These are phyloP conservation scores for Pimpla rufipes DNA, from an alignment of 2,888 invertebrate genomes.

Conservation along the genomic window DNA sequence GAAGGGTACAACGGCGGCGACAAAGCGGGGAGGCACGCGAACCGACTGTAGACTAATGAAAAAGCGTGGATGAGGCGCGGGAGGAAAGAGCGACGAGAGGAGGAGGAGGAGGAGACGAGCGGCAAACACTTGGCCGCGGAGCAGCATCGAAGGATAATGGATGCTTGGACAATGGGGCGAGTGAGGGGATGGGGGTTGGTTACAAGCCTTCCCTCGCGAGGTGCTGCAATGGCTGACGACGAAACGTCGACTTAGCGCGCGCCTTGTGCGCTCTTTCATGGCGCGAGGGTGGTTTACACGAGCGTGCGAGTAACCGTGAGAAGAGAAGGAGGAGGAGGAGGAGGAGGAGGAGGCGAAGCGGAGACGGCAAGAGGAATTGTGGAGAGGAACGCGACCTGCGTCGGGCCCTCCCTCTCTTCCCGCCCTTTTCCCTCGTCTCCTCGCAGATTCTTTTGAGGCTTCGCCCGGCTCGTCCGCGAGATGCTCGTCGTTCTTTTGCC, in stretches of 20 bases:
- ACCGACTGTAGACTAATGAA: conserved; percentile 7
- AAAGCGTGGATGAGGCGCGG: conserved; percentile 1
- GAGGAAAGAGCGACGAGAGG: conserved; percentile 13
- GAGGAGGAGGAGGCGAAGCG: neutral
- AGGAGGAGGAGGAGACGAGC: conserved; percentile 48
- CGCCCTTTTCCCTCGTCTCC: conserved; percentile 33
- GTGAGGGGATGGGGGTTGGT: conserved; percentile 8
- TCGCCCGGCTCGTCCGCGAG: conserved; percentile 45
- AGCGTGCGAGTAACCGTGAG: neutral
- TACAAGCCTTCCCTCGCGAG: conserved; percentile 17
- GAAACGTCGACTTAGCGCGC: conserved; percentile 26
- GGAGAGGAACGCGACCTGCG: conserved; percentile 12
- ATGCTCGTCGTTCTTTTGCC: conserved; percentile 35
- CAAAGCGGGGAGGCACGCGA: conserved; percentile 12
- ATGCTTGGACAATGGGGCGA: conserved; percentile 61
- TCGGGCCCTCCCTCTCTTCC: conserved; percentile 8
- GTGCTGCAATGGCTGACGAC: conserved; percentile 33
- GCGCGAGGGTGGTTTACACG: conserved; percentile 23
- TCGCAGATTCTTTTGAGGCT: conserved; percentile 66
- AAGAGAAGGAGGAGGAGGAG: neutral
- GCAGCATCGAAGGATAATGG: conserved; percentile 68
- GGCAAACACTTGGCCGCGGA: conserved; percentile 63
- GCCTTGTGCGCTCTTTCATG: conserved; percentile 33
- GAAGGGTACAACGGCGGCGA: conserved; percentile 9
- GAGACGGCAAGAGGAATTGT: neutral